phyloP scores from a whole-genome alignment of 2,888 invertebrate species.

The Lithophane semibrunnea region DNA sequence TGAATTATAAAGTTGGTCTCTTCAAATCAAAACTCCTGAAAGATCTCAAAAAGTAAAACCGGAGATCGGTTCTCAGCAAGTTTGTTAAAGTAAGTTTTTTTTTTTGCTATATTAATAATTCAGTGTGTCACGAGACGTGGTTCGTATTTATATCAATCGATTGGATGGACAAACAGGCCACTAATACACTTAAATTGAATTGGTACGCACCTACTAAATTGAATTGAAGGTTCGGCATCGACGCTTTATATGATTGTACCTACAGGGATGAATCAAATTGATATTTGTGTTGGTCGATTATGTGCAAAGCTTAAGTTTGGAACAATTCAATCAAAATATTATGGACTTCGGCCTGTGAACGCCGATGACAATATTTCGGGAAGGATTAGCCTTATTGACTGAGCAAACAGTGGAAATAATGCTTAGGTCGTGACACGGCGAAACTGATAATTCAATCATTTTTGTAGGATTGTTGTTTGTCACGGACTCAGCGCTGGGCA shows the following conservation, averaged over 20 bases:
- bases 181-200: conserved; percentile 56
- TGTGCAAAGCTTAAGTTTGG: conserved; percentile 84
- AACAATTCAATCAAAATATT: conserved; percentile 88
- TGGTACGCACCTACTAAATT: conserved; percentile 65
- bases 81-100: conserved; percentile 8
- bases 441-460: conserved; percentile 71
- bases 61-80: not conserved
- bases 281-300: conserved; percentile 83
- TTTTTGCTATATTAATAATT: conserved; percentile 34
- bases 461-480: conserved; percentile 66
- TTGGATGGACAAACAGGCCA: conserved; percentile 47
- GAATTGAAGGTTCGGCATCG: conserved; percentile 65
- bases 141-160: conserved; percentile 42
- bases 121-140: conserved; percentile 13
- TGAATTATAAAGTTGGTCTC: not conserved
- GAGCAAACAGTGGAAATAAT: conserved; percentile 79
- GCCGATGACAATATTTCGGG: conserved; percentile 77
- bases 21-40: conserved; percentile 4
- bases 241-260: conserved; percentile 65
- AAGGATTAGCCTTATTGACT: conserved; percentile 87
- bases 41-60: not conserved
- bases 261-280: conserved; percentile 77
- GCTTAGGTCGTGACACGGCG: conserved; percentile 76
- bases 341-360: conserved; percentile 77
- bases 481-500: conserved; percentile 42